Evolutionary conservation across 2,888 invertebrate genomes (phyloP), one percentile per base, ranked within the genome.

Genomic region (Gerris lacustris): DNA sequence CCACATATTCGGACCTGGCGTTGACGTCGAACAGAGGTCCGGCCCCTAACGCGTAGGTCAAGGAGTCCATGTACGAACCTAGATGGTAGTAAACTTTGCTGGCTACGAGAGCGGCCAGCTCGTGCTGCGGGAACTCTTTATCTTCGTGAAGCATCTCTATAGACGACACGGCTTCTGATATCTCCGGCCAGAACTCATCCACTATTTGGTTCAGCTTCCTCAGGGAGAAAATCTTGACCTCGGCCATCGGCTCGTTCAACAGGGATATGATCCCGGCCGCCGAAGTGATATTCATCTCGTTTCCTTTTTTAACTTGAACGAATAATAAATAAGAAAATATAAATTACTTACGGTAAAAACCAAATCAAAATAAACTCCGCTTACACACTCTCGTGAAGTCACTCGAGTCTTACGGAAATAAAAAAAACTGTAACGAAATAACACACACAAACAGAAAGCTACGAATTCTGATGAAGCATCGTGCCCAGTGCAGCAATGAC

Each of bases 41-140:
- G 77, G 99, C 96, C 18, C 96, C 95, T 18, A 99, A 83, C 44
- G 99, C 99, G 82, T 94, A 97, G n/a, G 94, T 94, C 74, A 99
- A 82, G 0, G 98, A 96, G 81, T 97, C 96, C 80, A 95, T 93
- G 81, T 96, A 98, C 0, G 96, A 93, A 47, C 97, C 97, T 75
- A 99, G 84, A 81, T 99, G 97, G 81, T 97, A 98, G 79, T 97
- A 97, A 0, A 97, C 96, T 83, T 99, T 99, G 76, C 97, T 98
- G 6, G 96, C 97, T 6, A 99, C 94, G 76, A 99, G 85, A 45
- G 98, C 97, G 68, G 99, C 98, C 70, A 97, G 82, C 78, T 96
- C 90, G 78, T 94, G 91, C 79, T 96, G 92, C 62, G 87, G 86
- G 81, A 99, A 92, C 62, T 83, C 84, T 78, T 91, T 88, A 79